Conservation (phyloP, 2,797 vertebrate genomes). For the Brachymystax lenok region DNA sequence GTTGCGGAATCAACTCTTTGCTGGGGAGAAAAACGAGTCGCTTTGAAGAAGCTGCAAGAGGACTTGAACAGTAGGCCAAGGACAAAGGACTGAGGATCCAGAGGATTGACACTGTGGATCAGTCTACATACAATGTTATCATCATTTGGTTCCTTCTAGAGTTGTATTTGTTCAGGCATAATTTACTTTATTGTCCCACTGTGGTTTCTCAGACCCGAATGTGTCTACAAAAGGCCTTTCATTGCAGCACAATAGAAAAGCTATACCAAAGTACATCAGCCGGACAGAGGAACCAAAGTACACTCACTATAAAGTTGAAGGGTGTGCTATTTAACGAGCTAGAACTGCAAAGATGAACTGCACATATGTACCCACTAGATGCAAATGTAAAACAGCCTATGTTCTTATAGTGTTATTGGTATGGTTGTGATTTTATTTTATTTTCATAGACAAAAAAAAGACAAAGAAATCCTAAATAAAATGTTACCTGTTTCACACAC, state of each 20-base stretch:
- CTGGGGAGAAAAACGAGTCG: neutral
- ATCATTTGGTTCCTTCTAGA: neutral
- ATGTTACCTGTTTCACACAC: neutral
- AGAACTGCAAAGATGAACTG: neutral
- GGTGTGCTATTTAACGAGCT: neutral
- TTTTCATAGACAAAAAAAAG: conserved; percentile 1
- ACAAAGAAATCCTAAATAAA: neutral
- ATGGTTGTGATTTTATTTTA: neutral
- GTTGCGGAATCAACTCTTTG: neutral
- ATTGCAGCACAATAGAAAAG: conserved; percentile 8
- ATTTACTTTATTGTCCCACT: conserved; percentile 18
- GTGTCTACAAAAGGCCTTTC: neutral
- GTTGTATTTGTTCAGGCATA: conserved; percentile 32
- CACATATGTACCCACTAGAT: neutral
- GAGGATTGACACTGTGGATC: neutral
- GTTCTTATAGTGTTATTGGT: neutral
- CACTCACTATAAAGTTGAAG: conserved; percentile 2
- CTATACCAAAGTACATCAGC: conserved; percentile 20
- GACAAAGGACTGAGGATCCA: conserved; percentile 22
- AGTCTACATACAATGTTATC: neutral
- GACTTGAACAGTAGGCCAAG: conserved; percentile 16
- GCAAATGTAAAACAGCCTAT: neutral
- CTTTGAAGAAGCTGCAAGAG: conserved; percentile 5
- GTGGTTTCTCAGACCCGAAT: conserved; percentile 14
- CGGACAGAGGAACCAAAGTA: neutral